Percentiles rank a stretch among this genome's conserved stretches.
Conservation (phyloP, 2,113 vertebrate genomes). For the Puma concolor region DNA sequence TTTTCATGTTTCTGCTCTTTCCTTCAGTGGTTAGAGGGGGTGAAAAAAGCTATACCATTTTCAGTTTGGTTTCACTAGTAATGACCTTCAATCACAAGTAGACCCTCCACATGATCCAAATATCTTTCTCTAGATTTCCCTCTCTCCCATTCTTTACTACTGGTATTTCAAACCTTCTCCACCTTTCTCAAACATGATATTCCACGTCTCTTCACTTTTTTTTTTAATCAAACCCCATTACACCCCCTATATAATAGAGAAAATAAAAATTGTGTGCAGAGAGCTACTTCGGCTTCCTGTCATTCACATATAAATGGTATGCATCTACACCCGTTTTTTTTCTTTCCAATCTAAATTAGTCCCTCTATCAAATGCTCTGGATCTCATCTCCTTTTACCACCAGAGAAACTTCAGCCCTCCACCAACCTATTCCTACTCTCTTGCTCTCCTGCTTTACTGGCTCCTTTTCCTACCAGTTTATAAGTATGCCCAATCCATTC, state of each 20-base stretch:
- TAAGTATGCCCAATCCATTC: slow-evolving; percentile 8
- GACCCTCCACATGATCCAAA: background rate
- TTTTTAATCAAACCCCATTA: background rate
- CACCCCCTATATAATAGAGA: background rate
- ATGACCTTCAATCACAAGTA: background rate
- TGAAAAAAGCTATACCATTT: background rate
- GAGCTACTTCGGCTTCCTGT: background rate
- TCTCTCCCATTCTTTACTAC: background rate
- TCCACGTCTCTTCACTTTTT: background rate
- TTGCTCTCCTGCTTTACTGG: background rate
- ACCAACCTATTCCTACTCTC: background rate
- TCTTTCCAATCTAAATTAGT: slow-evolving; percentile 36
- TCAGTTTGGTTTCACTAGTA: background rate
- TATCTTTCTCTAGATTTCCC: background rate
- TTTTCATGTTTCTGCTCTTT: background rate
- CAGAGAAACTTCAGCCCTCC: background rate
- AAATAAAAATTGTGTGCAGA: background rate
- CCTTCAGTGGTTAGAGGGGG: background rate
- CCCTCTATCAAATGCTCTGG: background rate
- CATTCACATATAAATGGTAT: background rate
- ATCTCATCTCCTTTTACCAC: background rate
- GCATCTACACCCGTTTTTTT: background rate
- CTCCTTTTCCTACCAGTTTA: background rate
- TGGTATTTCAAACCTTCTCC: background rate
- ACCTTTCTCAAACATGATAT: slow-evolving; percentile 25